Evolutionary conservation across 2,888 invertebrate genomes (phyloP).

Genomic region (Congeria kusceri): DNA sequence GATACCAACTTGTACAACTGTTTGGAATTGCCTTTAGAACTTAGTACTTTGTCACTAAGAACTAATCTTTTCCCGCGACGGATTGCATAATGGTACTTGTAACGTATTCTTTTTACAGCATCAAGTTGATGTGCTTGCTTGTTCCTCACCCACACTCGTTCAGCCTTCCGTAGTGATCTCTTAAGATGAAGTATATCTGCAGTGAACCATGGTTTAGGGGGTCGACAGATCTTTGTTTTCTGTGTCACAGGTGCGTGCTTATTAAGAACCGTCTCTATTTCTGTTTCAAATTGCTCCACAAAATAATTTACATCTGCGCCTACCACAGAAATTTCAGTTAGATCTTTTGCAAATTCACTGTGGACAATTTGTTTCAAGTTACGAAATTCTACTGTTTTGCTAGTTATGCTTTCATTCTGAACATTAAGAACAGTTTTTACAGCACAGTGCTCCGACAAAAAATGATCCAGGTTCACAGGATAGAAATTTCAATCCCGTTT

Average conservation of each 20-base stretch:
- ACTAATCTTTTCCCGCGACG: conserved; percentile 19
- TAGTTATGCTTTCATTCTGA: conserved; percentile 27
- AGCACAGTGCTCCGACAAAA: conserved; percentile 29
- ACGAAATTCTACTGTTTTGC: conserved; percentile 29
- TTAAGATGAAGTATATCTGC: conserved; percentile 20
- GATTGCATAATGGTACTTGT: conserved; percentile 19
- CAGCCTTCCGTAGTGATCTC: conserved; percentile 26
- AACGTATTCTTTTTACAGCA: conserved; percentile 10
- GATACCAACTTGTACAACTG: conserved; percentile 37
- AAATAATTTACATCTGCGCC: conserved; percentile 8
- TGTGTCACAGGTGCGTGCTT: conserved; percentile 24
- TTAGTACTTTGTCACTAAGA: conserved; percentile 18
- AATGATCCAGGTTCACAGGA: conserved; percentile 20
- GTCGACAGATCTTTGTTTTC: conserved; percentile 35
- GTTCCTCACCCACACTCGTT: conserved; percentile 25
- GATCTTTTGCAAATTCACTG: conserved; percentile 20
- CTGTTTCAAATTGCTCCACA: conserved; percentile 32
- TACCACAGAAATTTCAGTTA: conserved; percentile 3
- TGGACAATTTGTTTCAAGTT: conserved; percentile 27
- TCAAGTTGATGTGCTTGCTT: conserved; percentile 12
- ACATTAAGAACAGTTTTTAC: conserved; percentile 29
- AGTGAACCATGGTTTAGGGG: conserved; percentile 50
- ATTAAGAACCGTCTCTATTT: conserved; percentile 18
- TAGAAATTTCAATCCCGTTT: conserved; percentile 8
- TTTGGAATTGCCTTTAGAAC: conserved; percentile 41